A percentile compares a stretch with the other conserved stretches of the same genome.
Evolutionary conservation across 1,140 invertebrate species (phyloP).

Genomic region (Ceratitis capitata): DNA sequence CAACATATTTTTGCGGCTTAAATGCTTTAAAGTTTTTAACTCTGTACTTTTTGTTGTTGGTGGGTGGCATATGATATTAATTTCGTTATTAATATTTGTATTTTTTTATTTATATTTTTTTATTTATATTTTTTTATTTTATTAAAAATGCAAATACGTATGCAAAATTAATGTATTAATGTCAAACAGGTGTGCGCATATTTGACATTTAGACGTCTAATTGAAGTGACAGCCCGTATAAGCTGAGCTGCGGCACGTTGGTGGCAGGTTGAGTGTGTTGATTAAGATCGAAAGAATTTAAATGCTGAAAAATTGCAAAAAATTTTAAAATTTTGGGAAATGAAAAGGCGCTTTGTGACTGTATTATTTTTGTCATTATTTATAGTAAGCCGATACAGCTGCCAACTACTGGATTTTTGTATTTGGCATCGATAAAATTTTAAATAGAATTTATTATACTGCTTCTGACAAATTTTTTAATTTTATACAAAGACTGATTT

Average conservation of each 20-base stretch:
- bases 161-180: conserved; percentile 6
- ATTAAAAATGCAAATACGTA: background rate
- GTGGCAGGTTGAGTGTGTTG: background rate
- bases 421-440: no score
- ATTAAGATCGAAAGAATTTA: background rate
- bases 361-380: no score
- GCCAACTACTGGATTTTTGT: no score
- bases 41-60: no score
- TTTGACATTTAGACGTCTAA: background rate
- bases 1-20: conserved; percentile 7
- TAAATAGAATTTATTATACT: no score
- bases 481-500: no score
- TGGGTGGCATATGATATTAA: conserved; percentile 27
- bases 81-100: background rate
- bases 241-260: background rate
- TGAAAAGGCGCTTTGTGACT: no score
- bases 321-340: background rate
- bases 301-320: background rate
- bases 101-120: background rate
- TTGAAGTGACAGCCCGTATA: background rate
- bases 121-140: background rate
- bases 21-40: conserved; percentile 11
- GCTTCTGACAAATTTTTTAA: no score
- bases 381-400: no score
- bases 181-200: conserved; percentile 21